These are phyloP conservation scores for Eristalis pertinax DNA, from an alignment of 2,888 invertebrate species.

Conservation along the genomic window DNA sequence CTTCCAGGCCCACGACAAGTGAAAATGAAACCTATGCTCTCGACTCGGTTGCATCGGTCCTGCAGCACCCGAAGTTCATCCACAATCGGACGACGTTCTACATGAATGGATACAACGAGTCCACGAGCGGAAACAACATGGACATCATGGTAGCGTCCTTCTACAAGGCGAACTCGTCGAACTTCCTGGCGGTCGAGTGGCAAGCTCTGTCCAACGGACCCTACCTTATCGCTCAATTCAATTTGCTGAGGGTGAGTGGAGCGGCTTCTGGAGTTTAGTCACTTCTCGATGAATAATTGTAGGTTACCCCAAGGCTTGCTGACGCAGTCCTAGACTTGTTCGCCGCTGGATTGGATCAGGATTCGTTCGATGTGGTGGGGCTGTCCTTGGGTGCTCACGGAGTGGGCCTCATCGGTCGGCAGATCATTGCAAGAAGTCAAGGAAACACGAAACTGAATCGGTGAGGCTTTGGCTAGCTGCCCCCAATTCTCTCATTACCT, in stretches of 20 bases:
- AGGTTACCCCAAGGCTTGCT: conserved; percentile 76
- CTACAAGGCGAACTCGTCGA: background rate
- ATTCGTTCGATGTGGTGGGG: conserved; percentile 78
- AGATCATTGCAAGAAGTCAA: background rate
- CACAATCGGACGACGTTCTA: background rate
- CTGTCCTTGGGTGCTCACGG: conserved; percentile 80
- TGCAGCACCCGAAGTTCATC: conserved; percentile 9
- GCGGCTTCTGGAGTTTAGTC: background rate
- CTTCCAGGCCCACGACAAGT: background rate
- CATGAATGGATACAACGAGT: background rate
- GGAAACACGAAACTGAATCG: background rate
- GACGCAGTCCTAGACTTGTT: conserved; percentile 76
- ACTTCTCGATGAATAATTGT: background rate
- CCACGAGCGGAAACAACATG: background rate
- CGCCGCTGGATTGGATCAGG: conserved; percentile 77
- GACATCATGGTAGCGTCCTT: background rate
- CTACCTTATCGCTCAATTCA: background rate
- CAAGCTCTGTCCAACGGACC: background rate
- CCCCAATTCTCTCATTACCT: background rate
- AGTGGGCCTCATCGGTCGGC: conserved; percentile 77
- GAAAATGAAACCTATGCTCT: background rate
- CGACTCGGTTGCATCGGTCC: background rate
- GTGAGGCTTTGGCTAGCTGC: conserved; percentile 22
- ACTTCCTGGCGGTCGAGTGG: conserved; percentile 7
- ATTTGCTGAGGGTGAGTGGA: conserved; percentile 5